A percentile compares a stretch with the other conserved stretches of the same genome.
phyloP scores from a whole-genome alignment of 1,140 invertebrate genomes.

The Aphaenogaster floridana region DNA sequence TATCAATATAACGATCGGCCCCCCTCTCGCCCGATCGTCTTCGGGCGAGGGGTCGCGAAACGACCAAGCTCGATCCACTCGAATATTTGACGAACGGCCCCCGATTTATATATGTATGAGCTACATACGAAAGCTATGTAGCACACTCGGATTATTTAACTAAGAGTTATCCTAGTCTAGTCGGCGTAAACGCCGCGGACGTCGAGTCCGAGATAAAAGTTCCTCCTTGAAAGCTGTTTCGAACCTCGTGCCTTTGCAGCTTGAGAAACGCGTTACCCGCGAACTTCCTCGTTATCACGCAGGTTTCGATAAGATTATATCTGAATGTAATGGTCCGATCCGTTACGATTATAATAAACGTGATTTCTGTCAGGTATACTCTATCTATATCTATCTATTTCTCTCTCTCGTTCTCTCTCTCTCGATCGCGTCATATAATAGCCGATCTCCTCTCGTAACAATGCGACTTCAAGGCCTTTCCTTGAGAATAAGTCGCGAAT shows the following conservation, averaged over 20 bases:
- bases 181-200: conserved; percentile 22
- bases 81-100: conserved; percentile 59
- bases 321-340: not conserved
- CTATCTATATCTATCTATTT: not conserved
- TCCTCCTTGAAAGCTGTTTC: conserved; percentile 78
- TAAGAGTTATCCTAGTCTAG: conserved; percentile 61
- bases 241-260: conserved; percentile 85
- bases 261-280: conserved; percentile 78
- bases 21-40: conserved; percentile 4
- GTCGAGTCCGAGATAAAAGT: conserved; percentile 57
- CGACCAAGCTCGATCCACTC: conserved; percentile 61
- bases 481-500: conserved; percentile 3
- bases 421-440: conserved; percentile 18
- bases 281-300: conserved; percentile 42
- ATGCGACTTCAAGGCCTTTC: not conserved
- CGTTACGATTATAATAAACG: conserved; percentile 30
- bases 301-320: conserved; percentile 38
- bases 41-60: conserved; percentile 12
- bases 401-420: not conserved
- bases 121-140: conserved; percentile 39
- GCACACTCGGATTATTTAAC: conserved; percentile 58
- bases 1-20: conserved; percentile 65
- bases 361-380: not conserved
- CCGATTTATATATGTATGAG: conserved; percentile 49
- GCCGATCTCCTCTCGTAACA: conserved; percentile 5